A percentile compares a stretch with the other conserved stretches of the same genome.
phyloP scores from a whole-genome alignment of 2,888 invertebrate species.

The Aleiodes leptofemur region DNA sequence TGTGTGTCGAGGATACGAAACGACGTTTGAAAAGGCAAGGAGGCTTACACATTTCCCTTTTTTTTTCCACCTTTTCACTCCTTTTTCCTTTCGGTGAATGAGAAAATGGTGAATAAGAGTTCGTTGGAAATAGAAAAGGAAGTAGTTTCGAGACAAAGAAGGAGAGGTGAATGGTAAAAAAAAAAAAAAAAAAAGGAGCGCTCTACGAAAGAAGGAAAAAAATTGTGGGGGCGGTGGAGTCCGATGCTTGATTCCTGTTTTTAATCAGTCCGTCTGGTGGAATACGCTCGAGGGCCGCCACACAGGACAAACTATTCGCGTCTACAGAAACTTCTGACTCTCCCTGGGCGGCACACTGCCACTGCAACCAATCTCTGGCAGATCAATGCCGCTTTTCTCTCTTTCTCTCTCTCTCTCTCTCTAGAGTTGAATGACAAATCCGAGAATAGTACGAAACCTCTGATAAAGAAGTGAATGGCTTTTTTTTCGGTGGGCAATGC shows the following conservation, averaged over 20 bases:
- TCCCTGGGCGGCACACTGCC: conserved; percentile 18
- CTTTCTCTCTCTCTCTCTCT: no score
- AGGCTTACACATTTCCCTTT: conserved; percentile 5
- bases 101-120: conserved; percentile 47
- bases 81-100: conserved; percentile 35
- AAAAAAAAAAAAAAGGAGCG: conserved; percentile 22
- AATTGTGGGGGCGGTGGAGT: conserved; percentile 50
- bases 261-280: conserved; percentile 61
- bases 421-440: conserved; percentile 24
- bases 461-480: neutral
- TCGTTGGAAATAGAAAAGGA: conserved; percentile 26
- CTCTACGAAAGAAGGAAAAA: conserved; percentile 41
- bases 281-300: conserved; percentile 55
- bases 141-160: conserved; percentile 51
- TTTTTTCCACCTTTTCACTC: neutral
- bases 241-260: conserved; percentile 62
- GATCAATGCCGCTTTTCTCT: conserved; percentile 1
- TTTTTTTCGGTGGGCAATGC: neutral
- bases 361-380: conserved; percentile 30
- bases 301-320: conserved; percentile 49
- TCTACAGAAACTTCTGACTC: conserved; percentile 15
- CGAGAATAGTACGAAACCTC: neutral
- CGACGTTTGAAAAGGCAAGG: conserved; percentile 28
- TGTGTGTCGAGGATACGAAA: conserved; percentile 13
- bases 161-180: neutral